A percentile compares a stretch with the other conserved stretches of the same genome.
Evolutionary conservation across 2,888 invertebrate species (phyloP).

Genomic region (Argyresthia goedartella): DNA sequence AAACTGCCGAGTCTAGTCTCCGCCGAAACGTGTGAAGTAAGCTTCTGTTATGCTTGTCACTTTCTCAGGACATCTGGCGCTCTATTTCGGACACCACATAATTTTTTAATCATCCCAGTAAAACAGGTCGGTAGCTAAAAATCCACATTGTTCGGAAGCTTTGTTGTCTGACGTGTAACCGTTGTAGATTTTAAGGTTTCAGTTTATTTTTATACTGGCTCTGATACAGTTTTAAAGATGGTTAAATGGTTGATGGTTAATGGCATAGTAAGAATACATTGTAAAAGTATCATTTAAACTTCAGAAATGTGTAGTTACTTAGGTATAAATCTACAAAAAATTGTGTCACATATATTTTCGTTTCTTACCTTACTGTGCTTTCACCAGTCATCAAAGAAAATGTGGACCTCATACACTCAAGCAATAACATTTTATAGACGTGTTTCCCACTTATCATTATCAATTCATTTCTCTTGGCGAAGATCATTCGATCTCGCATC

Average conservation of each 20-base stretch:
- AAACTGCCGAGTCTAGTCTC: no score
- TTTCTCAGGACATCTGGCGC: constrained; percentile 35
- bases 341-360: no score
- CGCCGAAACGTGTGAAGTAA: neutral
- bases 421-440: no score
- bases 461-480: no score
- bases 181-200: neutral
- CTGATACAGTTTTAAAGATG: neutral
- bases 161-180: no score
- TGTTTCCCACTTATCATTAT: no score
- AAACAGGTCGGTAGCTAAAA: neutral
- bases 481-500: neutral
- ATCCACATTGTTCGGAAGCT: neutral
- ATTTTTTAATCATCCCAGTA: constrained; percentile 29
- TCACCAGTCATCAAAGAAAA: no score
- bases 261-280: no score
- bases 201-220: neutral
- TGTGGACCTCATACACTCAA: no score
- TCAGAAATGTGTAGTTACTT: neutral
- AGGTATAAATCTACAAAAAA: no score
- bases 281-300: no score
- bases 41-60: constrained; percentile 27
- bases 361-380: no score
- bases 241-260: neutral
- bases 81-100: constrained; percentile 51